Percentiles rank a stretch among this genome's conserved stretches.
These are phyloP conservation scores for Peromyscus californicus DNA, from an alignment of 2,113 vertebrate species.

Conservation along the genomic window DNA sequence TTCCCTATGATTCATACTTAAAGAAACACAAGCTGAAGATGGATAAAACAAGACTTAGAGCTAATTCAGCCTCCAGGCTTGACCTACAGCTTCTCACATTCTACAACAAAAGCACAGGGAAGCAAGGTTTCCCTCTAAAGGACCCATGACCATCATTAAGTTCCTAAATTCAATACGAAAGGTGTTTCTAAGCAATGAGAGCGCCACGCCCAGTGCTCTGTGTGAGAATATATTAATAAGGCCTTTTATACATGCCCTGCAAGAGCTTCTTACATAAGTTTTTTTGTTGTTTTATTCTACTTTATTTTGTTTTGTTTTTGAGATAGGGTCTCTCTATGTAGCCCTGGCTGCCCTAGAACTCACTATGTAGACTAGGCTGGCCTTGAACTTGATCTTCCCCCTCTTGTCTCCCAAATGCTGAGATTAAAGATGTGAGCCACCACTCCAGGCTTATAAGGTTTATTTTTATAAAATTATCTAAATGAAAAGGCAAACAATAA, in stretches of 20 bases:
- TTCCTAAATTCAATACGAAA: not conserved
- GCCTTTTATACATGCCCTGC: not conserved
- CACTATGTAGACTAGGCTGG: not conserved
- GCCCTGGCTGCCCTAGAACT: not conserved
- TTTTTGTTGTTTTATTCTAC: not conserved
- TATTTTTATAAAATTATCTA: not conserved
- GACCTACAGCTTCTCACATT: not conserved
- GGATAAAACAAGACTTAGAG: not conserved
- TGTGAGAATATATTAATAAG: not conserved
- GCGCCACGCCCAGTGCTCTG: not conserved
- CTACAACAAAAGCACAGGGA: not conserved
- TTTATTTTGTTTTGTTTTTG: not conserved
- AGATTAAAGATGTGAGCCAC: not conserved
- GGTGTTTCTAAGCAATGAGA: not conserved
- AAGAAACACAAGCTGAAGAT: not conserved
- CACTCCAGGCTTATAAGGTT: not conserved
- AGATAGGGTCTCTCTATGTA: not conserved
- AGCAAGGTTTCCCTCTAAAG: not conserved
- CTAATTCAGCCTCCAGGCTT: not conserved
- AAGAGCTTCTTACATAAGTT: not conserved
- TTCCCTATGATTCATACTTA: slow-evolving; percentile 3
- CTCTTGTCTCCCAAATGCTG: not conserved
- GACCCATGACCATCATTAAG: not conserved
- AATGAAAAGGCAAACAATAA: not conserved
- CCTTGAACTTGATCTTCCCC: not conserved